phyloP scores from a whole-genome alignment of 1,140 invertebrate genomes.

The Telenomus remus region DNA sequence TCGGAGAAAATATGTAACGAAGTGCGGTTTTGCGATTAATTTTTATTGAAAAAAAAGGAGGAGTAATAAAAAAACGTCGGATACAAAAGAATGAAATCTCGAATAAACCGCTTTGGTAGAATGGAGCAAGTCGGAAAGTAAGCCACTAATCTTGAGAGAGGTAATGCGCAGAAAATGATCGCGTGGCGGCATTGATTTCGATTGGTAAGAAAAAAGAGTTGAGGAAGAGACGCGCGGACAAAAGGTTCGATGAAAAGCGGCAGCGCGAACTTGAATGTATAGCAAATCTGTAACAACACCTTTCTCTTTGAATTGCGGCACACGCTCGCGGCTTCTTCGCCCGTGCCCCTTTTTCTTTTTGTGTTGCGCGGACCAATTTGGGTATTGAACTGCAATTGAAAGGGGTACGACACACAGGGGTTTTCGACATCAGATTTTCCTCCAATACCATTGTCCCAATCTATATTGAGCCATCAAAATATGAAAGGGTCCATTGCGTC shows the following conservation, averaged over 20 bases:
- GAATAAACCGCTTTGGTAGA: neutral
- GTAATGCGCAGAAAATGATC: conserved; percentile 40
- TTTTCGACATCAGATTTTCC: conserved; percentile 55
- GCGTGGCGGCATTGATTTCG: conserved; percentile 58
- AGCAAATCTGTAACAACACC: conserved; percentile 70
- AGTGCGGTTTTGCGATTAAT: too few species aligned
- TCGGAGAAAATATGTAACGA: too few species aligned
- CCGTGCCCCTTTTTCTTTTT: conserved; percentile 29
- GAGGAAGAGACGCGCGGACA: conserved; percentile 21
- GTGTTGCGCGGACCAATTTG: conserved; percentile 70
- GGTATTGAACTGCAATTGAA: conserved; percentile 71
- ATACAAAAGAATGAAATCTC: neutral
- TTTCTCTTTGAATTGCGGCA: conserved; percentile 57
- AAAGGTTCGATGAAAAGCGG: conserved; percentile 48
- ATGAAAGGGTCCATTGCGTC: conserved; percentile 62
- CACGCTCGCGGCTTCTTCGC: conserved; percentile 56
- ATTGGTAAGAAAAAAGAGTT: conserved; percentile 50
- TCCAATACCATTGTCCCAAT: conserved; percentile 67
- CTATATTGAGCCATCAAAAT: conserved; percentile 72
- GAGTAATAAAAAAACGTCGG: neutral
- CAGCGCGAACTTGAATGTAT: conserved; percentile 60
- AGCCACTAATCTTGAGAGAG: conserved; percentile 21
- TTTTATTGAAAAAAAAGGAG: neutral
- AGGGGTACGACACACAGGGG: conserved; percentile 45
- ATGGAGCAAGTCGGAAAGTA: conserved; percentile 10